A percentile compares a stretch with the other conserved stretches of the same genome.
Conservation (phyloP, 2,888 invertebrate genomes). For the Punctoribates punctum region DNA sequence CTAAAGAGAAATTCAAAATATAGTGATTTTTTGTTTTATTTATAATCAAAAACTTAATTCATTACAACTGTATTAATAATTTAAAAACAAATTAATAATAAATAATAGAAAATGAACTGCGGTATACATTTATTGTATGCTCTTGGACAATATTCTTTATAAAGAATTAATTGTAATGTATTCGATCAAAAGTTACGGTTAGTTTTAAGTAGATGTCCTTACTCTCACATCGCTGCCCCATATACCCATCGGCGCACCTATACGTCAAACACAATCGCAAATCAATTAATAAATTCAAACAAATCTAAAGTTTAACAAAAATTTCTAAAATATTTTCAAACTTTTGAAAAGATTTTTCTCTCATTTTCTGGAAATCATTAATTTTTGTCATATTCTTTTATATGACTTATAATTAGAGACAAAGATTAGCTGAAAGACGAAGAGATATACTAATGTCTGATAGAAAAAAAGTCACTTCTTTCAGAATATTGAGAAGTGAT, state of each 20-base stretch:
- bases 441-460: background rate
- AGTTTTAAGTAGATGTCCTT: slow-evolving; percentile 61
- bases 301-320: too few species aligned
- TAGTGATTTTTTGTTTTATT: background rate
- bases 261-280: slow-evolving; percentile 50
- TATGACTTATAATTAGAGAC: background rate
- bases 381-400: background rate
- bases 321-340: background rate
- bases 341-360: background rate
- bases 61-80: slow-evolving; percentile 14
- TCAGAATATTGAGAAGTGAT: background rate
- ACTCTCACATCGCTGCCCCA: slow-evolving; percentile 72
- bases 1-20: background rate
- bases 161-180: slow-evolving; percentile 15
- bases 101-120: slow-evolving; percentile 5
- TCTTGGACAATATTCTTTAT: background rate
- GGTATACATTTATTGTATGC: background rate
- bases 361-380: background rate
- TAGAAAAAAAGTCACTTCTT: background rate
- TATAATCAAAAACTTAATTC: slow-evolving; percentile 12
- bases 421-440: background rate
- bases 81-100: slow-evolving; percentile 25
- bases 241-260: slow-evolving; percentile 76
- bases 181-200: slow-evolving; percentile 32
- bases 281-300: background rate